Evolutionary conservation across 2,888 invertebrate species (phyloP).

Genomic region (Deilephila porcellus): DNA sequence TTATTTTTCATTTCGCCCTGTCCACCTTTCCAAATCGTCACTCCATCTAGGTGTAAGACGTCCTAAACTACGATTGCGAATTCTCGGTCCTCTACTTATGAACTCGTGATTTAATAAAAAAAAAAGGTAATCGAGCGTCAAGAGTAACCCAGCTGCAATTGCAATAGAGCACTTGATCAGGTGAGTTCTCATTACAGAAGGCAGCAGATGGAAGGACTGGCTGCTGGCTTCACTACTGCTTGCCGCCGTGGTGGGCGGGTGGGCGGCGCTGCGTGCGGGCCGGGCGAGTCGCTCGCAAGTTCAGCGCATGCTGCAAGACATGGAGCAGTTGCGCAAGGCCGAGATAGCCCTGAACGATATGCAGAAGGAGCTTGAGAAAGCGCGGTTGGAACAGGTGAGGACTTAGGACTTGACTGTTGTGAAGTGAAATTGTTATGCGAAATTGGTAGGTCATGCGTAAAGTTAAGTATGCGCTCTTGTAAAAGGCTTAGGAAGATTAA

Average conservation of each 20-base stretch:
- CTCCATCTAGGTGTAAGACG: too few relatives aligned
- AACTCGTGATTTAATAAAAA: too few relatives aligned
- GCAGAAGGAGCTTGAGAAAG: constrained; percentile 93
- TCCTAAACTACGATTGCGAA: too few relatives aligned
- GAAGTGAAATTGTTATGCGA: too few relatives aligned
- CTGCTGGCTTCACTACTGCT: constrained; percentile 92
- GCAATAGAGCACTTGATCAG: background rate
- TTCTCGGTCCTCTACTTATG: too few relatives aligned
- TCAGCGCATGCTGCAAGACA: constrained; percentile 95
- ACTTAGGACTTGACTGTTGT: background rate
- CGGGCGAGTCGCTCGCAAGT: constrained; percentile 94
- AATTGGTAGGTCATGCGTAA: too few relatives aligned
- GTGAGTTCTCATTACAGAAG: constrained; percentile 79
- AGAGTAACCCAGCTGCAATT: too few relatives aligned
- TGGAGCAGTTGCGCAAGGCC: constrained; percentile 95
- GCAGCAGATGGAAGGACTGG: constrained; percentile 95
- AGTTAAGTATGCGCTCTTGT: too few relatives aligned
- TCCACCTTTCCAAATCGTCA: too few relatives aligned
- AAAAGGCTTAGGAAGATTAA: too few relatives aligned
- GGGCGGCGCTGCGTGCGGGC: constrained; percentile 96
- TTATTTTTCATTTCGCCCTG: too few relatives aligned
- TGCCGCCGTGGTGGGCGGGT: constrained; percentile 94
- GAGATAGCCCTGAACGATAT: constrained; percentile 94
- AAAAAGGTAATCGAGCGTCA: too few relatives aligned
- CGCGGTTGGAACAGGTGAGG: constrained; percentile 89